Evolutionary conservation across 2,888 invertebrate species (phyloP).

Genomic region (Elysia crispata): DNA sequence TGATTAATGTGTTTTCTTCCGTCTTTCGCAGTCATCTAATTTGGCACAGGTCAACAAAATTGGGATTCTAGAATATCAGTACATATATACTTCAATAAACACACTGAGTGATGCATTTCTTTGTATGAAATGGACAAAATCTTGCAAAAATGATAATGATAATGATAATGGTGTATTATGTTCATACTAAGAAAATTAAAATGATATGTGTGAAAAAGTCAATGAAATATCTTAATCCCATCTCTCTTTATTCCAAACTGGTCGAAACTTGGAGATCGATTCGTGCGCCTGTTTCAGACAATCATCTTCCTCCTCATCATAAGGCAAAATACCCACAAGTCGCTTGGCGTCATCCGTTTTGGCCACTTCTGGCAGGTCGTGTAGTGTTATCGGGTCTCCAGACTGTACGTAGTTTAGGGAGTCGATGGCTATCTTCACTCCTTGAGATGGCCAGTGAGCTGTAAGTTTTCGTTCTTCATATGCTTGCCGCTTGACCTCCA

Average conservation of each 20-base stretch:
- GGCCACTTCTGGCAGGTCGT: constrained; percentile 55
- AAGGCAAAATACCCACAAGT: constrained; percentile 51
- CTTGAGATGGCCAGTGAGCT: constrained; percentile 69
- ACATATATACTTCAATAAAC: no score
- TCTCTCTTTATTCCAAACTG: constrained; percentile 21
- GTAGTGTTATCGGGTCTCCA: constrained; percentile 32
- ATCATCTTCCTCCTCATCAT: constrained; percentile 38
- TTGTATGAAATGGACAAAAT: no score
- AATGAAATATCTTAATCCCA: no score
- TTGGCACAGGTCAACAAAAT: no score
- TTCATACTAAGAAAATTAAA: no score
- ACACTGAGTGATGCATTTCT: no score
- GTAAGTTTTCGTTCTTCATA: constrained; percentile 60
- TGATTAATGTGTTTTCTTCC: no score
- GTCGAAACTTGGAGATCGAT: constrained; percentile 6
- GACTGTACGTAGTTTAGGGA: not conserved
- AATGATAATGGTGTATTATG: no score
- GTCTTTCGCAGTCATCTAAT: no score
- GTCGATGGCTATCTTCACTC: constrained; percentile 53
- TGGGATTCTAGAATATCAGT: no score
- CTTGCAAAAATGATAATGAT: no score
- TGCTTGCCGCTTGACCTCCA: constrained; percentile 60
- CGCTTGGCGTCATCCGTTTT: constrained; percentile 50
- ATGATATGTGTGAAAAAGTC: not conserved
- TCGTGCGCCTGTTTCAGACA: not conserved